These are phyloP conservation scores for Phyto melanocephala DNA, from an alignment of 2,888 invertebrate genomes.

Conservation along the genomic window DNA sequence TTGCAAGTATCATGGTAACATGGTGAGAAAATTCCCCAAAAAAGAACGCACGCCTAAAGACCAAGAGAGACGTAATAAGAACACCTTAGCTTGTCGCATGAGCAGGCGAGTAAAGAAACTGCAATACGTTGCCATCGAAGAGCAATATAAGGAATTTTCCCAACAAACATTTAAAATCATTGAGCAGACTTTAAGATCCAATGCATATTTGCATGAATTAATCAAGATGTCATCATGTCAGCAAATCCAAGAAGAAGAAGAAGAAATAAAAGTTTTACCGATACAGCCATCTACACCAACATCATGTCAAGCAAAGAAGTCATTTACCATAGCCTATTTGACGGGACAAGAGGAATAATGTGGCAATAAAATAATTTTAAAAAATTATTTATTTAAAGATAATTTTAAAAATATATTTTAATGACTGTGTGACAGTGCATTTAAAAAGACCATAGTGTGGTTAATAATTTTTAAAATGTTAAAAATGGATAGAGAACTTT, in stretches of 20 bases:
- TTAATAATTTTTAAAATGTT: too few species aligned
- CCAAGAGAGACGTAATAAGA: slow-evolving; percentile 75
- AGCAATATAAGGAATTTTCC: slow-evolving; percentile 72
- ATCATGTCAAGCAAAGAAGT: slow-evolving; percentile 47
- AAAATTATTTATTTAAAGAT: too few species aligned
- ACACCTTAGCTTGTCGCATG: slow-evolving; percentile 75
- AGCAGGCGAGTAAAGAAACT: slow-evolving; percentile 75
- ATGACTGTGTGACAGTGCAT: too few species aligned
- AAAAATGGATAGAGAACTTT: too few species aligned
- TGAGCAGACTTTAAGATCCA: slow-evolving; percentile 70
- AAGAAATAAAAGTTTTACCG: slow-evolving; percentile 16
- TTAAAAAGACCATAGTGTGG: too few species aligned
- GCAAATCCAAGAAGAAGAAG: neutral
- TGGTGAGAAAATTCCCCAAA: slow-evolving; percentile 76
- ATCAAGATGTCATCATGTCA: slow-evolving; percentile 56
- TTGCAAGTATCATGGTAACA: slow-evolving; percentile 74
- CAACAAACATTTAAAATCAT: slow-evolving; percentile 68
- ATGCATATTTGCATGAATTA: slow-evolving; percentile 72
- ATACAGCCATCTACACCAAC: slow-evolving; percentile 8
- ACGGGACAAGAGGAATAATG: slow-evolving; percentile 62
- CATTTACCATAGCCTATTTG: slow-evolving; percentile 70
- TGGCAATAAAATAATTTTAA: too few species aligned
- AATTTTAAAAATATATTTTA: too few species aligned
- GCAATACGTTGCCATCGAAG: slow-evolving; percentile 72
- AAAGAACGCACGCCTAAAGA: slow-evolving; percentile 75